Conservation (phyloP, 2,888 invertebrate genomes). For the Caenorhabditis sp. region DNA sequence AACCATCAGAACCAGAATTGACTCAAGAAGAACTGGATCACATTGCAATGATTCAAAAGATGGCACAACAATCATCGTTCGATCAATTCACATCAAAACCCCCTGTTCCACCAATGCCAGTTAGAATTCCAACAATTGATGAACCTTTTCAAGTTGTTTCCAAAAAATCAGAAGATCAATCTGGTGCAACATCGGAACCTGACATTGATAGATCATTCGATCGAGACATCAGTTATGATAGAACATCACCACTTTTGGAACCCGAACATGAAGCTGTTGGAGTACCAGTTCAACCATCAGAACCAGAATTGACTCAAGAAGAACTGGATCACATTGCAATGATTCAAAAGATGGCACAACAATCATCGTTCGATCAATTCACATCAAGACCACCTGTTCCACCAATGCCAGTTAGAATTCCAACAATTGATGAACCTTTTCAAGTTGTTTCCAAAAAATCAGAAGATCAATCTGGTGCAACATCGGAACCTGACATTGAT, state of each 20-base stretch:
- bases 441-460: not conserved
- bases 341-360: conserved; percentile 7
- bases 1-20: conserved; percentile 7
- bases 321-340: conserved; percentile 16
- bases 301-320: conserved; percentile 28
- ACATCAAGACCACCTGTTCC: not conserved
- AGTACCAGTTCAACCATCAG: not conserved
- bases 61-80: conserved; percentile 7
- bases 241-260: not conserved
- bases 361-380: not conserved
- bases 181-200: not conserved
- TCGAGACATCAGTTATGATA: not conserved
- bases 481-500: conserved; percentile 10
- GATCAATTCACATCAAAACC: not conserved
- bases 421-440: conserved; percentile 1
- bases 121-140: conserved; percentile 2
- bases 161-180: not conserved
- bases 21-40: conserved; percentile 30
- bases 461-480: conserved; percentile 10
- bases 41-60: conserved; percentile 10
- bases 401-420: conserved; percentile 7
- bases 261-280: not conserved
- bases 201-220: conserved; percentile 2
- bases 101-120: not conserved
- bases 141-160: not conserved